phyloP scores from a whole-genome alignment of 2,888 invertebrate genomes.

The Cryptophagus acutangulus region DNA sequence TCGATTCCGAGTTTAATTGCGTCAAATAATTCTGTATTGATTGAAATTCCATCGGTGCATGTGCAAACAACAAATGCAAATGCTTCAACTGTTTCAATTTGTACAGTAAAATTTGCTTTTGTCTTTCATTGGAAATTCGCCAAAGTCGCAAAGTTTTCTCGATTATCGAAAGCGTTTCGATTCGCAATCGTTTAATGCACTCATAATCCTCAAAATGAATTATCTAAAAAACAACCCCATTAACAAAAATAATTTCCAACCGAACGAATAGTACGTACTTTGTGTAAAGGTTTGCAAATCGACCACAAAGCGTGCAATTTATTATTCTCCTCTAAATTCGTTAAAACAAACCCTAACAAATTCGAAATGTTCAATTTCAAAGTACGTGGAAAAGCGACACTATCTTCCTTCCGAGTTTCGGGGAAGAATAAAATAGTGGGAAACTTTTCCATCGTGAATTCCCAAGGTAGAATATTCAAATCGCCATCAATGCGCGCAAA shows the following conservation, averaged over 20 bases:
- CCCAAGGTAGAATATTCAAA: constrained; percentile 83
- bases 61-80: constrained; percentile 42
- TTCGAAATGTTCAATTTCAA: constrained; percentile 61
- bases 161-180: constrained; percentile 52
- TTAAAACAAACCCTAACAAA: constrained; percentile 66
- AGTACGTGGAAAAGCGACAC: constrained; percentile 60
- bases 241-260: constrained; percentile 5
- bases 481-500: constrained; percentile 76
- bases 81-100: constrained; percentile 40
- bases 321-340: constrained; percentile 54
- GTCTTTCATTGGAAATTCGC: constrained; percentile 42
- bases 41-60: constrained; percentile 28
- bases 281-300: constrained; percentile 49
- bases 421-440: constrained; percentile 81
- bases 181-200: constrained; percentile 44
- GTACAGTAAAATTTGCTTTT: constrained; percentile 34
- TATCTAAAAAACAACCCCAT: constrained; percentile 7
- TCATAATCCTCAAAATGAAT: too few species aligned
- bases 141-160: constrained; percentile 53
- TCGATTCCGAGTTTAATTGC: constrained; percentile 20
- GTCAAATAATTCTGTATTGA: constrained; percentile 26
- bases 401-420: constrained; percentile 67
- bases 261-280: constrained; percentile 2
- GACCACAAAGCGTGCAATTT: constrained; percentile 54
- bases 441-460: constrained; percentile 70